phyloP scores from a whole-genome alignment of 2,888 invertebrate species.

The Diadegma fenestrale region DNA sequence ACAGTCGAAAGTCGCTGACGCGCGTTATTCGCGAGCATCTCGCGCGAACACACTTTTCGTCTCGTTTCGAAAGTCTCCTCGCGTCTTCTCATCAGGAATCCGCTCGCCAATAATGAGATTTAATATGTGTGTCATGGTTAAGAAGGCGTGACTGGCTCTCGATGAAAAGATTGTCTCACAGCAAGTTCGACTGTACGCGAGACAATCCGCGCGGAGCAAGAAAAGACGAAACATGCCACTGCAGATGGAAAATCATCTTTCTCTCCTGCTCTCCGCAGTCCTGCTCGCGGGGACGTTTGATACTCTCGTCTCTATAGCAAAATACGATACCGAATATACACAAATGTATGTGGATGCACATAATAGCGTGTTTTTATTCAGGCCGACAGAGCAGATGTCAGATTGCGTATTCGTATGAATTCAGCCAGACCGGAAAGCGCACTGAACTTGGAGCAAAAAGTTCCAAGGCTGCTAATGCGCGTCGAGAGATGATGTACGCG shows the following conservation, averaged over 20 bases:
- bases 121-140: slow-evolving; percentile 8
- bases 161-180: neutral
- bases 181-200: slow-evolving; percentile 19
- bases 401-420: slow-evolving; percentile 67
- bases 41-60: neutral
- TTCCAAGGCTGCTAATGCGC: slow-evolving; percentile 79
- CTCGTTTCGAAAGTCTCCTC: slow-evolving; percentile 12
- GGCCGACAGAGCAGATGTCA: slow-evolving; percentile 54
- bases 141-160: neutral
- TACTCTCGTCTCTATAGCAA: slow-evolving; percentile 39
- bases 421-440: slow-evolving; percentile 78
- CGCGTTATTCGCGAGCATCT: neutral
- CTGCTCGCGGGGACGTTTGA: slow-evolving; percentile 25
- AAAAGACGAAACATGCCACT: neutral
- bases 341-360: slow-evolving; percentile 35
- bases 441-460: slow-evolving; percentile 83
- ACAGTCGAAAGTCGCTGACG: slow-evolving; percentile 13
- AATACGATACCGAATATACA: slow-evolving; percentile 10
- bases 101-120: neutral
- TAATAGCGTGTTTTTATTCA: slow-evolving; percentile 55
- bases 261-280: neutral
- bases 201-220: neutral
- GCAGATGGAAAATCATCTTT: neutral
- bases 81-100: neutral
- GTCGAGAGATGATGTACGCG: slow-evolving; percentile 13